These are phyloP conservation scores for Trematocara unimaculatum DNA, from an alignment of 2,113 vertebrate genomes.

Conservation along the genomic window DNA sequence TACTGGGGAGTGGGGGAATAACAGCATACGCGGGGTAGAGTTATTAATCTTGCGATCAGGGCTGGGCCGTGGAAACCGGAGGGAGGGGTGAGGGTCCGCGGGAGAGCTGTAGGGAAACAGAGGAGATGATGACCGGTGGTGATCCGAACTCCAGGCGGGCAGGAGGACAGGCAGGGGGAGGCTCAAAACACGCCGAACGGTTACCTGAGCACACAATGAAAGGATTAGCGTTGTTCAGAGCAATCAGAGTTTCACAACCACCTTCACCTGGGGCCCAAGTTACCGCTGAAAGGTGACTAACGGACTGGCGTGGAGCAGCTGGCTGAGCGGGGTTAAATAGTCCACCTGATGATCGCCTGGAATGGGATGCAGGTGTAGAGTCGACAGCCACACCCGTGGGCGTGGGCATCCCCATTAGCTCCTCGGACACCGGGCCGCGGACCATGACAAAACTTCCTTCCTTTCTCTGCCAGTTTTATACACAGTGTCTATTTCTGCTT, in stretches of 20 bases:
- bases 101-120: background rate
- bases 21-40: accelerated
- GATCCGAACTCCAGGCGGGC: accelerated
- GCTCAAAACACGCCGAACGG: accelerated
- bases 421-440: no score
- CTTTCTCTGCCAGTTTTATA: background rate
- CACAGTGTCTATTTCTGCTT: background rate
- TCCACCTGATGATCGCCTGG: no score
- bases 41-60: background rate
- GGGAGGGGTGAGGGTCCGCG: accelerated
- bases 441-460: background rate
- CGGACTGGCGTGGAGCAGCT: no score
- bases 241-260: background rate
- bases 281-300: background rate
- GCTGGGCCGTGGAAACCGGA: accelerated
- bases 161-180: accelerated
- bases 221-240: accelerated
- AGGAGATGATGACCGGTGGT: background rate
- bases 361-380: no score
- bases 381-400: no score
- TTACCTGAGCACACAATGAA: background rate
- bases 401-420: no score
- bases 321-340: no score
- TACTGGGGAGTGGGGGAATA: accelerated
- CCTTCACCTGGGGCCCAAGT: accelerated